Conservation (phyloP, 2,113 vertebrate genomes). For the Melanocharis versteri region DNA sequence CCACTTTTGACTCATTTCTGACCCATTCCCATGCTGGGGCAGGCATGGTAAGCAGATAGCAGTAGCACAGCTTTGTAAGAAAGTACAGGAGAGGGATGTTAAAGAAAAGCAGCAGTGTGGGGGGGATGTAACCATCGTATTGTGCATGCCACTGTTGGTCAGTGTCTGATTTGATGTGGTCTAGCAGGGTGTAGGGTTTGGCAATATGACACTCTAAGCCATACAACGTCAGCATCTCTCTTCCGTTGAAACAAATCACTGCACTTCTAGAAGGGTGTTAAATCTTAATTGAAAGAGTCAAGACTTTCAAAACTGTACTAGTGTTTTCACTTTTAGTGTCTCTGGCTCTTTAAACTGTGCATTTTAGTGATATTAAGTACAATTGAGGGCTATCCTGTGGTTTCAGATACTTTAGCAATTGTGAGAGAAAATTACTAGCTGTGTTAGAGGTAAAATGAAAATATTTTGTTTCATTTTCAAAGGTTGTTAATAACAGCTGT, state of each 20-base stretch:
- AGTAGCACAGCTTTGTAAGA: not conserved
- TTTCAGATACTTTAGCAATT: not conserved
- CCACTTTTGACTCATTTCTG: not conserved
- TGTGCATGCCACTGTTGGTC: not conserved
- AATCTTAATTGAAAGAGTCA: not conserved
- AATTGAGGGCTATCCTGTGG: not conserved
- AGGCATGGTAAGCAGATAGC: not conserved
- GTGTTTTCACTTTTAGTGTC: not conserved
- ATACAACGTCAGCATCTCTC: not conserved
- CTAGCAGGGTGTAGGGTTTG: not conserved
- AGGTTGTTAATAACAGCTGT: not conserved
- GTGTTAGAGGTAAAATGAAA: not conserved
- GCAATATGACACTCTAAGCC: not conserved
- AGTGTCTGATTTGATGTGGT: not conserved
- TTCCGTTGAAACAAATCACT: not conserved
- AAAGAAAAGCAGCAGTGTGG: not conserved
- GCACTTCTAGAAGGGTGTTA: not conserved
- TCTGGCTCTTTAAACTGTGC: not conserved
- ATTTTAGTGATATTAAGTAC: not conserved
- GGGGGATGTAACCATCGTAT: not conserved
- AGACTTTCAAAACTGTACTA: not conserved
- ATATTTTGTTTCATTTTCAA: constrained; percentile 17
- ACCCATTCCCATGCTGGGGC: not conserved
- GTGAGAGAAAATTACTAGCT: not conserved
- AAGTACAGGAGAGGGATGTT: not conserved